A percentile compares a stretch with the other conserved stretches of the same genome.
These are phyloP conservation scores for Physocephala rufipes DNA, from an alignment of 2,888 invertebrate species.

Conservation along the genomic window DNA sequence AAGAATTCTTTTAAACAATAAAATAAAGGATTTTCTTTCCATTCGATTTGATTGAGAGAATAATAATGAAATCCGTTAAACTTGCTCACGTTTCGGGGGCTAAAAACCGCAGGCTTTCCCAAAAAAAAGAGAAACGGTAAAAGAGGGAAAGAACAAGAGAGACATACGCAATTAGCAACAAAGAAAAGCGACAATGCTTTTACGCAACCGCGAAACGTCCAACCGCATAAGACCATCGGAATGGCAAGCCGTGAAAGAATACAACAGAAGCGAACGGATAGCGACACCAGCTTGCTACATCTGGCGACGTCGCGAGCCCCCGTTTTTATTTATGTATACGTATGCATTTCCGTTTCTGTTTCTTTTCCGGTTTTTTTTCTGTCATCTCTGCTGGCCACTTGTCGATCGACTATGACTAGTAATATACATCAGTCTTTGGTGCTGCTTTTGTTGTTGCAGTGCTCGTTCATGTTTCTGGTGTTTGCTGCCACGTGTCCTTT, in stretches of 20 bases:
- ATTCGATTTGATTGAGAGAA: no score
- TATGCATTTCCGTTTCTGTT: no score
- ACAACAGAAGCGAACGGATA: no score
- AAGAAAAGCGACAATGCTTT: slow-evolving; percentile 10
- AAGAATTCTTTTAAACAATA: neutral
- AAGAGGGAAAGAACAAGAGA: slow-evolving; percentile 17
- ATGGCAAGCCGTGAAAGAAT: no score
- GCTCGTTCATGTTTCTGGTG: slow-evolving; percentile 4
- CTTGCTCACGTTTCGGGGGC: no score
- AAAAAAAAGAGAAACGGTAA: slow-evolving; percentile 25
- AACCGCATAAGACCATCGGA: no score
- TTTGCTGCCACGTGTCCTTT: neutral
- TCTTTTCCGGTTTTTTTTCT: no score
- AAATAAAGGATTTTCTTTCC: neutral
- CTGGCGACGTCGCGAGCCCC: neutral
- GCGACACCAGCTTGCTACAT: neutral
- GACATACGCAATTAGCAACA: slow-evolving; percentile 24
- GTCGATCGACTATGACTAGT: no score
- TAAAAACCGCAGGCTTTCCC: slow-evolving; percentile 1
- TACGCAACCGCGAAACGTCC: neutral
- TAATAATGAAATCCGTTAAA: neutral
- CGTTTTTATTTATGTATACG: no score
- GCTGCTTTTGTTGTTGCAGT: slow-evolving; percentile 27
- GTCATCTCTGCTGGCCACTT: no score
- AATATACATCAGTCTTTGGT: no score